Conservation (phyloP, 2,113 vertebrate genomes). For the Dicaeum eximium region DNA sequence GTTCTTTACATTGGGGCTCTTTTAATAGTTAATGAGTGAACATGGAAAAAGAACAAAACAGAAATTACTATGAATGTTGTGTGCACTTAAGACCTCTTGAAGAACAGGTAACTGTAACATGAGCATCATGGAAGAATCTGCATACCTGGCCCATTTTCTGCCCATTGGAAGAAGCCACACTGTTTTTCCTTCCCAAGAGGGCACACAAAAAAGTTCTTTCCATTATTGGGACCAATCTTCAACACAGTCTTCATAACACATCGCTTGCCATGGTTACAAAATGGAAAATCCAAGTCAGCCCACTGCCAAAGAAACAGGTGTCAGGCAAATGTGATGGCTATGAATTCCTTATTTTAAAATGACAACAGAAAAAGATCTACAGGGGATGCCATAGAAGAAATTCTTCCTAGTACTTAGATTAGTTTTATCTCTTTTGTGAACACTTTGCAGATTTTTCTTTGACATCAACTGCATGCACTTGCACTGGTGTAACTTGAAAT, state of each 20-base stretch:
- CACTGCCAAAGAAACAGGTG: constrained; percentile 75
- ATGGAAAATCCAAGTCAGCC: constrained; percentile 89
- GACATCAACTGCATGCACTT: neutral
- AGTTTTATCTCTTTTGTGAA: neutral
- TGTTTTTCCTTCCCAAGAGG: constrained; percentile 80
- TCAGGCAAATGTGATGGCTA: neutral
- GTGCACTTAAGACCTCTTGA: neutral
- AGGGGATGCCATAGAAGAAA: neutral
- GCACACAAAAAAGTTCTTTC: constrained; percentile 87
- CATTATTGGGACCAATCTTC: constrained; percentile 92
- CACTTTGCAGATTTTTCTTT: neutral
- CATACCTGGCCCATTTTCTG: constrained; percentile 62
- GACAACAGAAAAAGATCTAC: neutral
- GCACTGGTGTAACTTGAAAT: neutral
- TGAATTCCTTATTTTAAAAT: neutral
- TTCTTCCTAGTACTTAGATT: neutral
- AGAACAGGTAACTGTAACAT: neutral
- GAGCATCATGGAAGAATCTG: constrained; percentile 67
- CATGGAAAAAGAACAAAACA: neutral
- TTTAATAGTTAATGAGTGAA: neutral
- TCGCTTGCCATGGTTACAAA: constrained; percentile 84
- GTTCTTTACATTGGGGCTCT: neutral
- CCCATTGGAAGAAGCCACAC: constrained; percentile 93
- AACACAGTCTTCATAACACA: constrained; percentile 87
- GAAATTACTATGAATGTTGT: neutral